These are phyloP conservation scores for Sylvicola cinctus DNA, from an alignment of 2,888 invertebrate genomes.

Conservation along the genomic window DNA sequence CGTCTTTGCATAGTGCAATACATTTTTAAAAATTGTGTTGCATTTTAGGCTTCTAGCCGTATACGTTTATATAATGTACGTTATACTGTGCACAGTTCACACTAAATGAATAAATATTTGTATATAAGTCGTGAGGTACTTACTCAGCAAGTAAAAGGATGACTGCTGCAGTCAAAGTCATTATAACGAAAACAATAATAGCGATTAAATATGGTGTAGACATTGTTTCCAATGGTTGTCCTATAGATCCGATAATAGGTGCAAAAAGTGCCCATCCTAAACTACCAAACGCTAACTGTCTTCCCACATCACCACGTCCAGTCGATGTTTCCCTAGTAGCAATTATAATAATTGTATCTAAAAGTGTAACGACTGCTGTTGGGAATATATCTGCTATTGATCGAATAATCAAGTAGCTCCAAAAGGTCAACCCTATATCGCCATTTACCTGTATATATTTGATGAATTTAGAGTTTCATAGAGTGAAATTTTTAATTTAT, in stretches of 20 bases:
- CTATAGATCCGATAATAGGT: no score
- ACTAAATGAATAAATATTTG: no score
- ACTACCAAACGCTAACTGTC: constrained; percentile 55
- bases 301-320: constrained; percentile 58
- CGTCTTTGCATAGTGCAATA: no score
- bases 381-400: constrained; percentile 58
- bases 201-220: no score
- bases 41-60: no score
- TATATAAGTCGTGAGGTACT: no score
- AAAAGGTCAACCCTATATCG: constrained; percentile 44
- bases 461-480: background rate
- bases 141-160: no score
- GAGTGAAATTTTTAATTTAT: constrained; percentile 6
- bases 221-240: no score
- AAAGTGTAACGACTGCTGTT: constrained; percentile 44
- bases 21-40: no score
- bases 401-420: constrained; percentile 45
- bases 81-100: no score
- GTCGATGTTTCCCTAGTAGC: constrained; percentile 63
- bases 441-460: constrained; percentile 25
- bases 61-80: no score
- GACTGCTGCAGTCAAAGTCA: constrained; percentile 44
- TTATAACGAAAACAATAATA: constrained; percentile 18
- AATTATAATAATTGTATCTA: constrained; percentile 59
- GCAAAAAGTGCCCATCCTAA: constrained; percentile 45